A percentile compares a stretch with the other conserved stretches of the same genome.
Conservation (phyloP, 2,113 vertebrate genomes). For the Apaloderma vittatum region DNA sequence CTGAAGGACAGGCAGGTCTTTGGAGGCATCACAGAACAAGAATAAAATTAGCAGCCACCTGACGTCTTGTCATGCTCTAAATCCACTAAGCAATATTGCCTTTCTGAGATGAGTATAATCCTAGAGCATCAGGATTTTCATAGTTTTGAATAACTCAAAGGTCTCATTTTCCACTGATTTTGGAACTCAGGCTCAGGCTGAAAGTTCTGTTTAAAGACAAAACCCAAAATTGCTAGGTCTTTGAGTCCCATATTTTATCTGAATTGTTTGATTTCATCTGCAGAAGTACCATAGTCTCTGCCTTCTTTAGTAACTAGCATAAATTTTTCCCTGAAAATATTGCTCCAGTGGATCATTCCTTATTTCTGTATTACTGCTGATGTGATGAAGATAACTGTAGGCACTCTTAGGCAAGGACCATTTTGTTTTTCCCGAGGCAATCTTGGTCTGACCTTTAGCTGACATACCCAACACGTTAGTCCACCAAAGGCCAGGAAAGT, state of each 20-base stretch:
- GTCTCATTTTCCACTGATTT: neutral
- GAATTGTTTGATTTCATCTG: neutral
- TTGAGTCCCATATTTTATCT: neutral
- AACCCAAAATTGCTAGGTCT: neutral
- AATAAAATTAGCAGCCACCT: neutral
- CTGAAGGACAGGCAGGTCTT: neutral
- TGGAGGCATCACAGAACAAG: neutral
- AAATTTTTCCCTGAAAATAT: neutral
- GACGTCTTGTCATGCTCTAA: neutral
- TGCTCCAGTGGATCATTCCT: neutral
- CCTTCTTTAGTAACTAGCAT: neutral
- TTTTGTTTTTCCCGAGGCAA: neutral
- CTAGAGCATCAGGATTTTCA: neutral
- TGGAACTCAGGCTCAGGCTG: neutral
- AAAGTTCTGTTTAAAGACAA: neutral
- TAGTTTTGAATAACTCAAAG: neutral
- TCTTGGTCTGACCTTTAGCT: neutral
- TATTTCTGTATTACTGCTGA: neutral
- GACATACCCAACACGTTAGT: neutral
- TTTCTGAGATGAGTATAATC: neutral
- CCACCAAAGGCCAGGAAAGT: neutral
- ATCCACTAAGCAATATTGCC: neutral
- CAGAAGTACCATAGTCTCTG: neutral
- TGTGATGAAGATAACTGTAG: neutral
- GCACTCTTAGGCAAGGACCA: neutral